Evolutionary conservation across 2,113 vertebrate genomes (phyloP).

Genomic region (Stictonetta naevosa): DNA sequence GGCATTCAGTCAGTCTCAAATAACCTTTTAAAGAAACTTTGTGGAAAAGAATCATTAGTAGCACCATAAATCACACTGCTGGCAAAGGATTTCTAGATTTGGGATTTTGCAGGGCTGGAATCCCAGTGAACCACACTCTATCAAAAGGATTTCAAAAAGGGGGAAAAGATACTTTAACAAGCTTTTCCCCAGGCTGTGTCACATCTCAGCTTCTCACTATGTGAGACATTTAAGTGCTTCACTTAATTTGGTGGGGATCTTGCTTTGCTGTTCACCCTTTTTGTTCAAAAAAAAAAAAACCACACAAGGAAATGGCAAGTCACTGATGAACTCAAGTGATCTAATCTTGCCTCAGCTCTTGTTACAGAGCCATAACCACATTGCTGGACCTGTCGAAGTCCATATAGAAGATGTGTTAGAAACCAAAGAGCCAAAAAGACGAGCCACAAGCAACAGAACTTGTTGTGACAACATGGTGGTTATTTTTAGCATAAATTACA

Average conservation of each 20-base stretch:
- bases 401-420: neutral
- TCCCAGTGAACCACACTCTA: neutral
- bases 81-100: slow-evolving; percentile 7
- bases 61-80: neutral
- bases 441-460: neutral
- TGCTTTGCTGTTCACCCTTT: neutral
- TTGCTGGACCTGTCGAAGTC: slow-evolving; percentile 18
- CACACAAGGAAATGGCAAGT: neutral
- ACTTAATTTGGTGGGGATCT: slow-evolving; percentile 12
- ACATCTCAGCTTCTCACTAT: neutral
- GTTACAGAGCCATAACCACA: slow-evolving; percentile 4
- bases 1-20: neutral
- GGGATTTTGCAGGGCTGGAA: neutral
- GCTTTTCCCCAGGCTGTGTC: neutral
- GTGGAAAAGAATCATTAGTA: slow-evolving; percentile 12
- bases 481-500: neutral
- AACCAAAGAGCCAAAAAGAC: neutral
- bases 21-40: slow-evolving; percentile 24
- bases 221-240: neutral
- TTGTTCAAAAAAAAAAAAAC: neutral
- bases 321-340: neutral
- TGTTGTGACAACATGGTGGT: neutral
- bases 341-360: neutral
- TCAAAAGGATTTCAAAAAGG: neutral
- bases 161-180: slow-evolving; percentile 12